phyloP scores from a whole-genome alignment of 2,797 vertebrate species.

The Sciurus carolinensis region DNA sequence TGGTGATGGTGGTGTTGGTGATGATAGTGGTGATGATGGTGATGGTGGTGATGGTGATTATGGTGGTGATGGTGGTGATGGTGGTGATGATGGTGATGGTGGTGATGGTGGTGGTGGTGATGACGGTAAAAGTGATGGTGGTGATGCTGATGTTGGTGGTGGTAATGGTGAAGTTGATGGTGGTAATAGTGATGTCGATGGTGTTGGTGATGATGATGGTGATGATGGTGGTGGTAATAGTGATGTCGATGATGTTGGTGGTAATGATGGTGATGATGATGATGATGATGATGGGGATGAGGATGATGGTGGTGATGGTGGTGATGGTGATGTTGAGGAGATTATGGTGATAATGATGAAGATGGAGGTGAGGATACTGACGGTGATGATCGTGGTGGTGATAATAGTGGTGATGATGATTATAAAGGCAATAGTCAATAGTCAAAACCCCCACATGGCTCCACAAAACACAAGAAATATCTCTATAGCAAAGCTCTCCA shows the following conservation, averaged over 20 bases:
- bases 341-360: too few species aligned
- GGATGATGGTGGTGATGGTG: too few species aligned
- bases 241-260: neutral
- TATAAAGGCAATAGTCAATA: too few species aligned
- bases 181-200: fast-evolving
- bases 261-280: neutral
- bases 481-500: too few species aligned
- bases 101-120: fast-evolving
- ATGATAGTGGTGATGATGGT: too few species aligned
- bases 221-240: neutral
- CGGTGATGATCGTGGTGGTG: fast-evolving
- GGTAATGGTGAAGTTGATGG: fast-evolving
- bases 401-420: fast-evolving
- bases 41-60: too few species aligned
- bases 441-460: too few species aligned
- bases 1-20: too few species aligned
- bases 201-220: fast-evolving
- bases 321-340: neutral
- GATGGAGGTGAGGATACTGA: too few species aligned
- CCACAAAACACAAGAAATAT: too few species aligned
- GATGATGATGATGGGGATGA: neutral
- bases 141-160: fast-evolving
- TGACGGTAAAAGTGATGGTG: fast-evolving
- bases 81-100: fast-evolving
- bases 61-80: too few species aligned